Base-by-base conservation (phyloP, 1,140 invertebrate species). In the Neodiprion lecontei region DNA sequence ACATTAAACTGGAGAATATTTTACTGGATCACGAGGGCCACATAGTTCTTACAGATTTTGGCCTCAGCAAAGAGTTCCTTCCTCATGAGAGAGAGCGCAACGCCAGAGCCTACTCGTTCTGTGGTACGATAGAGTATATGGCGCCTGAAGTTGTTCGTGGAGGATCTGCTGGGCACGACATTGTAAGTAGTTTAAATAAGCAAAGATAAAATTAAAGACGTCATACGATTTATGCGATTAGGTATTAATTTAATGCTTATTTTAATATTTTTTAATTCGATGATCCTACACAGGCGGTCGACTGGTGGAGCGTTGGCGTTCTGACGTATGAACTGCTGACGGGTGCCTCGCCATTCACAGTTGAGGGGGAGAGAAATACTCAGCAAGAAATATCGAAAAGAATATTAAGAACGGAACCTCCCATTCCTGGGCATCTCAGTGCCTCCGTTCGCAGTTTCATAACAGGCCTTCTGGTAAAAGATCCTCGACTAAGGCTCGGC, bases 271-370 rank as follows among this genome's bases (percentile, higher is more conserved):
- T 17, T 65, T 72, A 70, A 74, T 76, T 68, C 11, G 28, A 40
- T 40, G 9, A 17, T 76, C 82, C 74, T 70, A 89, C 90, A 12
- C 89, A 96, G 96, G 95, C 96, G 77, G 97, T 98, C 3, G 97
- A 99, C 89, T 99, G 97, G 97, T 99, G 97, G 97, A 97, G 96
- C 70, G 94, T 99, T 0, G 97, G 97, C n/a, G 97, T 99, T 0
- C 88, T 99, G 14, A 97, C 96, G 0, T 99, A 98, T 90, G 98
- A 99, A 89, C 91, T 99, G 9, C 87, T 99, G n/a, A 99, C 97
- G 1, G 97, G 98, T 28, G 96, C 96, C 4, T 98, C 97, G 0
- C 98, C 98, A n/a, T 99, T 99, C 86, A 98, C 97, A 8, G 95
- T 98, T 1, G 96, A 98, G 78, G 96, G 96, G 47, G 95, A 97